Percentiles rank a stretch among this genome's conserved stretches.
These are phyloP conservation scores for Brachyrhaphis roseni DNA, from an alignment of 2,797 vertebrate genomes.

Conservation along the genomic window DNA sequence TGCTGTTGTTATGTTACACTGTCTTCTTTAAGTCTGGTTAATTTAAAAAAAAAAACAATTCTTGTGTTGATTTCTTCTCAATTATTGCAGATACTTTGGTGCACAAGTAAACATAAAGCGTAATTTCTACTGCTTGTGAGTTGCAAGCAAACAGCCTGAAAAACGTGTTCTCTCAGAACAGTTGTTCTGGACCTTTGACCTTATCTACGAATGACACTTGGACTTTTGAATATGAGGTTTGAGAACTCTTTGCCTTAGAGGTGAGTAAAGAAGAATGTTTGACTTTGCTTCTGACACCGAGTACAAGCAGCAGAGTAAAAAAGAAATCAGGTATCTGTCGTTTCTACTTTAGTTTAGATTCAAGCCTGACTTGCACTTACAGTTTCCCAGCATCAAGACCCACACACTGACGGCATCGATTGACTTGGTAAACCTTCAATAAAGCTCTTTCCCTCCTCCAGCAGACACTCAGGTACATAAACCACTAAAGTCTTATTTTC, in stretches of 20 bases:
- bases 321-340: neutral
- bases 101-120: neutral
- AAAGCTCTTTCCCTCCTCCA: constrained; percentile 23
- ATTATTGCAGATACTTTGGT: neutral
- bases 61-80: neutral
- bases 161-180: neutral
- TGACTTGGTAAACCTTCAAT: constrained; percentile 49
- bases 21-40: neutral
- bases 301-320: neutral
- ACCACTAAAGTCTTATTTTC: neutral
- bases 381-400: neutral
- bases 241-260: neutral
- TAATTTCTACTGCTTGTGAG: neutral
- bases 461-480: constrained; percentile 28
- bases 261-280: neutral
- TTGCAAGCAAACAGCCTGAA: neutral
- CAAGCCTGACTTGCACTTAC: neutral
- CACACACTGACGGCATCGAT: constrained; percentile 40
- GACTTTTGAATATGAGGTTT: neutral
- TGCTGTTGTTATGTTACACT: neutral
- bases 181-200: neutral
- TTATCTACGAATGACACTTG: neutral
- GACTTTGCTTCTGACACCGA: neutral
- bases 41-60: neutral
- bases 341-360: neutral